These are phyloP conservation scores for Proterorhinus semilunaris DNA, from an alignment of 2,113 vertebrate species.

Conservation along the genomic window DNA sequence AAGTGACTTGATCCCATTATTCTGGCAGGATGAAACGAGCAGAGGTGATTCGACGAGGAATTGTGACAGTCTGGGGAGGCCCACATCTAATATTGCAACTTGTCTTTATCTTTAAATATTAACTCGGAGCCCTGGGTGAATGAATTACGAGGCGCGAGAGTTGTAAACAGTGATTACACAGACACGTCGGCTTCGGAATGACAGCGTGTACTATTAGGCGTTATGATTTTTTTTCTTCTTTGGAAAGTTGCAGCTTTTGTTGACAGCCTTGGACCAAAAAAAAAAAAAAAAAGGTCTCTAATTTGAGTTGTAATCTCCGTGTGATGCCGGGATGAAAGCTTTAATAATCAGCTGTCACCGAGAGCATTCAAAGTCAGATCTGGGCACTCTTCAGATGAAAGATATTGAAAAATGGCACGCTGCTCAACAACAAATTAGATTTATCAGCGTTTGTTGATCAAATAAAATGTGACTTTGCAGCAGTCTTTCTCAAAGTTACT, in stretches of 20 bases:
- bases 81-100: slow-evolving; percentile 39
- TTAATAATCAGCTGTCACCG: slow-evolving; percentile 56
- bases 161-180: slow-evolving; percentile 33
- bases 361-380: slow-evolving; percentile 45
- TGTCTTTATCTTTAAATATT: slow-evolving; percentile 63
- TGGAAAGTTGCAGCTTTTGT: slow-evolving; percentile 30
- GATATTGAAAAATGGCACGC: slow-evolving; percentile 41
- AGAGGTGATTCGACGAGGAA: slow-evolving; percentile 70
- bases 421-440: slow-evolving; percentile 54
- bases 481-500: neutral
- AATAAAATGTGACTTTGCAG: slow-evolving; percentile 8
- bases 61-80: slow-evolving; percentile 52
- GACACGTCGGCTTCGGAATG: slow-evolving; percentile 12
- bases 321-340: slow-evolving; percentile 27
- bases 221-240: slow-evolving; percentile 30
- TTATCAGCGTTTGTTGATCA: slow-evolving; percentile 45
- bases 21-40: slow-evolving; percentile 61
- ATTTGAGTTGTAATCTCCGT: slow-evolving; percentile 31
- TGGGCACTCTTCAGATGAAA: slow-evolving; percentile 45
- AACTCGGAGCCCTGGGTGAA: slow-evolving; percentile 49
- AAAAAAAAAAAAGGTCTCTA: slow-evolving; percentile 29
- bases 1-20: slow-evolving; percentile 76
- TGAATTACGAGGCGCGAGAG: slow-evolving; percentile 8
- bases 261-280: slow-evolving; percentile 20
- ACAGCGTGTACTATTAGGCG: slow-evolving; percentile 12